Evolutionary conservation across 2,888 invertebrate species (phyloP).

Genomic region (Clistopyga incitator): DNA sequence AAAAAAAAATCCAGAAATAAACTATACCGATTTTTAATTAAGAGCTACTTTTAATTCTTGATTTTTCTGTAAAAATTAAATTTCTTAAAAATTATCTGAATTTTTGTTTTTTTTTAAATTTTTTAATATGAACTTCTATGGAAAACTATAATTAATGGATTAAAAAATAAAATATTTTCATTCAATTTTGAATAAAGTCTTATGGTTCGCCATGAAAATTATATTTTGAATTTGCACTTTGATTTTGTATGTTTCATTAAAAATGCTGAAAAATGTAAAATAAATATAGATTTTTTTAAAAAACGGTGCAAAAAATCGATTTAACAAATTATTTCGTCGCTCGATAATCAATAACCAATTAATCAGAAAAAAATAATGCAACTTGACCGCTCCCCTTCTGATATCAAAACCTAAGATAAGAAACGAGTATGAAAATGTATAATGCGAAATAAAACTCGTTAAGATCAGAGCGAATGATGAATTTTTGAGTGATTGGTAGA

Average conservation of each 20-base stretch:
- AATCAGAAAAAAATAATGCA: background rate
- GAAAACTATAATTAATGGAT: too few relatives aligned
- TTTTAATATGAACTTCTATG: too few relatives aligned
- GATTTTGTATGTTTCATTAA: too few relatives aligned
- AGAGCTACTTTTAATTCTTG: background rate
- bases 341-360: conserved; percentile 35
- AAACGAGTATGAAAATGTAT: conserved; percentile 29
- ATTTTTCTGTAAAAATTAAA: too few relatives aligned
- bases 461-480: conserved; percentile 25
- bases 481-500: conserved; percentile 27
- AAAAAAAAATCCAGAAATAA: background rate
- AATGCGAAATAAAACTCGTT: conserved; percentile 14
- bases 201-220: too few relatives aligned
- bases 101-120: too few relatives aligned
- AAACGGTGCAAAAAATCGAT: conserved; percentile 1
- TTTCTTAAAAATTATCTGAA: too few relatives aligned
- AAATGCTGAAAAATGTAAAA: too few relatives aligned
- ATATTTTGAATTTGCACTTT: too few relatives aligned
- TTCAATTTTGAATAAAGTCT: too few relatives aligned
- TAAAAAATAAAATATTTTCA: too few relatives aligned
- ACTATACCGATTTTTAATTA: background rate
- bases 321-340: conserved; percentile 17
- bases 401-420: conserved; percentile 47
- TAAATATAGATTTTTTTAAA: background rate
- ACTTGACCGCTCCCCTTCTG: conserved; percentile 39